Evolutionary conservation across 2,113 vertebrate genomes (phyloP), one percentile per base, ranked within the genome.

Genomic region (Potamarius usumacintae): DNA sequence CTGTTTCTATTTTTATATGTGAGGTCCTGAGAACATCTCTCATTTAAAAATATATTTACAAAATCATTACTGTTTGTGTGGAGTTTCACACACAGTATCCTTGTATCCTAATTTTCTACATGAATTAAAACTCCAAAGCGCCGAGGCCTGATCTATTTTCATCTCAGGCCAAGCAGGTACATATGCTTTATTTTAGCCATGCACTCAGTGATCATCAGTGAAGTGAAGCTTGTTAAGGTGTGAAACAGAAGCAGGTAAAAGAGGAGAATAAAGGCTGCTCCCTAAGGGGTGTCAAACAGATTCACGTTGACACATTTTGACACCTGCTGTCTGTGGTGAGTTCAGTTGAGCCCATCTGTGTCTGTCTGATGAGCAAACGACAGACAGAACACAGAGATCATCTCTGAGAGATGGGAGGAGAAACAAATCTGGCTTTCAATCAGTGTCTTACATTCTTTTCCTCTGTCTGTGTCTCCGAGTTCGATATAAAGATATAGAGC

Each of bases 291-390:
- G 81, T 53, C 50, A 83, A 76, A 84, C 53, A 81, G 81, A 90
- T 82, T 84, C 58, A 57, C 9, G 20, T 72, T 52, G 82, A 89
- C 85, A 85, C 53, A 60, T 90, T 90, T 87, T 90, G 89, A 89
- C 87, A 90, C 58, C 53, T 67, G 84, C 87, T 89, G 85, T 85
- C 85, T 90, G 89, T 34, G 67, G 30, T 55, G 71, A 85, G 82
- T 87, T 87, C 85, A 63, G 65, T 87, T 57, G 27, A 80, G 83
- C 85, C 86, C 69, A 71, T 90, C 82, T 77, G 34, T 55, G 77
- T 87, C 85, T 89, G 74, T 71, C 78, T 82, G 89, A 88, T 90
- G 87, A 88, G 69, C 65, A 80, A 87, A 88, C 86, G 83, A 82
- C 69, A 82, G 84, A 71, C 84, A 30, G 34, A 67, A 76, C 85